These are phyloP conservation scores for Suricata suricatta DNA, from an alignment of 2,113 vertebrate genomes.

Conservation along the genomic window DNA sequence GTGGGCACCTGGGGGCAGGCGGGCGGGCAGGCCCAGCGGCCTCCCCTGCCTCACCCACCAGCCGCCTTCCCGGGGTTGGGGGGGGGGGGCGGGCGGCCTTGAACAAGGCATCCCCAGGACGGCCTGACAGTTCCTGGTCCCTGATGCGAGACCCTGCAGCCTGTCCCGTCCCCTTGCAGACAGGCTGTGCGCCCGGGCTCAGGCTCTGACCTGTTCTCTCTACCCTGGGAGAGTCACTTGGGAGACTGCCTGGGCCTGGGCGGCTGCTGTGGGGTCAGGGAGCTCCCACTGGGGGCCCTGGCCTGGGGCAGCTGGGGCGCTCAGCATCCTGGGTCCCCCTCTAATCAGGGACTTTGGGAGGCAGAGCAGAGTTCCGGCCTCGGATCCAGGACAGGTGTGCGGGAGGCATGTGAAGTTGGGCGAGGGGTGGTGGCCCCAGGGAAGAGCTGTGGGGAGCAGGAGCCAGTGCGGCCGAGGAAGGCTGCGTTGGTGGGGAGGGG, in stretches of 20 bases:
- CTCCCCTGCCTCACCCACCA: background rate
- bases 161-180: rapidly evolving
- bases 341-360: too few species aligned
- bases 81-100: background rate
- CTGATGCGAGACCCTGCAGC: rapidly evolving
- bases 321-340: background rate
- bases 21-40: rapidly evolving
- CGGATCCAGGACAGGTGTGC: background rate
- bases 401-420: background rate
- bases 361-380: background rate
- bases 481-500: background rate
- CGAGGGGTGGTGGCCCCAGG: background rate
- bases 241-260: too few species aligned
- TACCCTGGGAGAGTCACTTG: too few species aligned
- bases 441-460: too few species aligned
- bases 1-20: background rate
- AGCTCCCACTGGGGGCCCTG: background rate
- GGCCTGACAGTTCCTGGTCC: background rate
- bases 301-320: background rate
- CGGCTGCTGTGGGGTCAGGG: background rate
- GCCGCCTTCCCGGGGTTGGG: rapidly evolving
- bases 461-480: background rate
- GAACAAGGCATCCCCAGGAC: background rate
- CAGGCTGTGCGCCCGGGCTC: background rate
- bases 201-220: background rate